Conservation (phyloP, 2,113 vertebrate genomes). For the Platysteira castanea region DNA sequence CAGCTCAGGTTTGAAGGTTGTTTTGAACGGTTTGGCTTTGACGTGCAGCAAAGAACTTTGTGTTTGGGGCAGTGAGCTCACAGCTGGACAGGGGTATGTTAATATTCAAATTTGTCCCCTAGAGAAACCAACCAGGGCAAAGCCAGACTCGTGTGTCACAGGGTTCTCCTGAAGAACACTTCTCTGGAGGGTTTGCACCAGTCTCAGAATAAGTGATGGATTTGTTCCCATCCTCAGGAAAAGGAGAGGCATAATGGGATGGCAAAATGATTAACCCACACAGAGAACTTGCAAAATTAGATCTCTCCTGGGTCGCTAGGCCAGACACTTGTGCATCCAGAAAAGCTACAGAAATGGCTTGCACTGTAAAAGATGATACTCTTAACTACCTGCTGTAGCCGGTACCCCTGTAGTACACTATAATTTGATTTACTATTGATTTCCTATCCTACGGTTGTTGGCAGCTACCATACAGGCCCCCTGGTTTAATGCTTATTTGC, state of each 20-base stretch:
- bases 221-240: not conserved
- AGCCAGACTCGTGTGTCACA: not conserved
- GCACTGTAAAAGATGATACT: not conserved
- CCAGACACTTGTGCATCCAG: not conserved
- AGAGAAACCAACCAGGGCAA: not conserved
- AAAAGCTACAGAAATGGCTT: not conserved
- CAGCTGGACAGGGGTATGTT: not conserved
- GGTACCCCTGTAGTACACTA: not conserved
- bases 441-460: not conserved
- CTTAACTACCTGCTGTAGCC: not conserved
- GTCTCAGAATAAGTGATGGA: not conserved
- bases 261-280: not conserved
- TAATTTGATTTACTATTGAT: not conserved
- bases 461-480: constrained; percentile 23
- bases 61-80: not conserved
- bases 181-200: not conserved
- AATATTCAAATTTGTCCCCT: not conserved
- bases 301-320: not conserved
- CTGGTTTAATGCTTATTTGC: constrained; percentile 40
- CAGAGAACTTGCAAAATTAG: not conserved
- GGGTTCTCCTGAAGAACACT: not conserved
- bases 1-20: too few species aligned
- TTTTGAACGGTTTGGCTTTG: not conserved
- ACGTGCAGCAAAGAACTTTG: not conserved
- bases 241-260: not conserved